A percentile compares a stretch with the other conserved stretches of the same genome.
Evolutionary conservation across 2,113 vertebrate genomes (phyloP).

Genomic region (Eurystomus gularis): DNA sequence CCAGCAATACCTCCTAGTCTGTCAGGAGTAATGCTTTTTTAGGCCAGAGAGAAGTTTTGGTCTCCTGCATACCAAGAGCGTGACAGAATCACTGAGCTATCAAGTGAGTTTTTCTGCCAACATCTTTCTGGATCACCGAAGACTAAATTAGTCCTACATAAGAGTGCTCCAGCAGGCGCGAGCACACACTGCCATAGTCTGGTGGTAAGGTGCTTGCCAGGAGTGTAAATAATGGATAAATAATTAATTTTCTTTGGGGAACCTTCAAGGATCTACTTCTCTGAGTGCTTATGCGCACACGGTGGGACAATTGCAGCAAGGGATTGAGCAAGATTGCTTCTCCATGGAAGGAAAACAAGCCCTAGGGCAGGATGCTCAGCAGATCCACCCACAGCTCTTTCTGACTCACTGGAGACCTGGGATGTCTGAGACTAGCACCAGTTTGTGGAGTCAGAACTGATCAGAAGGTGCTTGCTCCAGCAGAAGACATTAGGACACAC

Average conservation of each 20-base stretch:
- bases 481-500: neutral
- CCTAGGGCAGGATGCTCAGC: neutral
- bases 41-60: constrained; percentile 1
- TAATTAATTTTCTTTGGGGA: neutral
- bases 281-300: neutral
- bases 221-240: neutral
- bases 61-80: neutral
- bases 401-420: neutral
- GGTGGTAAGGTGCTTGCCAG: neutral
- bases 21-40: neutral
- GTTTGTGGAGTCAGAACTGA: neutral
- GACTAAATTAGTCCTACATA: neutral
- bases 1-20: neutral
- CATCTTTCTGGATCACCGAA: constrained; percentile 41
- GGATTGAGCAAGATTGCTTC: neutral
- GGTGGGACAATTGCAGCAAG: neutral
- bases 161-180: neutral
- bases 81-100: constrained; percentile 49
- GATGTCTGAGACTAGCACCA: neutral
- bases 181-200: neutral
- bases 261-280: neutral
- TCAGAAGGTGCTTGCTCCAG: neutral
- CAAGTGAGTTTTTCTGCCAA: constrained; percentile 52
- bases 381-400: rapidly evolving
- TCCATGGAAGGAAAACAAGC: neutral